Evolutionary conservation across 2,888 invertebrate genomes (phyloP).

Genomic region (Trachelus tabidus): DNA sequence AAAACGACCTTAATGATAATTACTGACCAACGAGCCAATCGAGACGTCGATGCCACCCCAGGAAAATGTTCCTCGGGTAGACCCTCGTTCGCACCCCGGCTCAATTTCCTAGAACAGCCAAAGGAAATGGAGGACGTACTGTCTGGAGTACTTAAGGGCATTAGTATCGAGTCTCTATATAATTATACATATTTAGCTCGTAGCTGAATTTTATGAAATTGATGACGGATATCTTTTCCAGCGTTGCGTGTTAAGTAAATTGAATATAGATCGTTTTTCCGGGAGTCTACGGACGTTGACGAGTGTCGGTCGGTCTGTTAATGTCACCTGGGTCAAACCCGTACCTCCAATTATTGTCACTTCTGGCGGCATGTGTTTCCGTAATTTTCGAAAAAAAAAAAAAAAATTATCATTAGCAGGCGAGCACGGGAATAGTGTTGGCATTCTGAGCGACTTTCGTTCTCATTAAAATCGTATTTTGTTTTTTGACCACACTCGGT

Average conservation of each 20-base stretch:
- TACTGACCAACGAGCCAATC: slow-evolving; percentile 49
- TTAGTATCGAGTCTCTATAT: not conserved
- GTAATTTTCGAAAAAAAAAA: slow-evolving; percentile 28
- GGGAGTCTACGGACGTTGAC: not conserved
- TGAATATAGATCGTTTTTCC: not conserved
- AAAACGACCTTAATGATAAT: slow-evolving; percentile 50
- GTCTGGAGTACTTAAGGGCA: not conserved
- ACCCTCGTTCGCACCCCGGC: not conserved
- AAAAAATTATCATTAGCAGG: slow-evolving; percentile 34
- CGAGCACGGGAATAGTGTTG: not conserved
- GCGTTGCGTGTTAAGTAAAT: not conserved
- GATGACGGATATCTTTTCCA: not conserved
- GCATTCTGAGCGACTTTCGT: slow-evolving; percentile 20
- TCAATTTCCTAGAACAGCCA: not conserved
- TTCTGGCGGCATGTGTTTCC: slow-evolving; percentile 32
- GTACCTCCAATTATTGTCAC: not conserved
- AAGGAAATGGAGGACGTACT: not conserved
- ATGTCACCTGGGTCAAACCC: not conserved
- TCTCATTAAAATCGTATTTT: slow-evolving; percentile 45
- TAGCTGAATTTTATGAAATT: not conserved
- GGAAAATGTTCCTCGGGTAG: not conserved
- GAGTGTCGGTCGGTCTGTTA: not conserved
- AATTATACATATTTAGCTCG: not conserved
- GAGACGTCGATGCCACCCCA: not conserved
- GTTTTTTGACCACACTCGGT: not conserved